Percentiles rank a stretch among this genome's conserved stretches.
phyloP scores from a whole-genome alignment of 2,113 vertebrate species.

The Hipposideros armiger region DNA sequence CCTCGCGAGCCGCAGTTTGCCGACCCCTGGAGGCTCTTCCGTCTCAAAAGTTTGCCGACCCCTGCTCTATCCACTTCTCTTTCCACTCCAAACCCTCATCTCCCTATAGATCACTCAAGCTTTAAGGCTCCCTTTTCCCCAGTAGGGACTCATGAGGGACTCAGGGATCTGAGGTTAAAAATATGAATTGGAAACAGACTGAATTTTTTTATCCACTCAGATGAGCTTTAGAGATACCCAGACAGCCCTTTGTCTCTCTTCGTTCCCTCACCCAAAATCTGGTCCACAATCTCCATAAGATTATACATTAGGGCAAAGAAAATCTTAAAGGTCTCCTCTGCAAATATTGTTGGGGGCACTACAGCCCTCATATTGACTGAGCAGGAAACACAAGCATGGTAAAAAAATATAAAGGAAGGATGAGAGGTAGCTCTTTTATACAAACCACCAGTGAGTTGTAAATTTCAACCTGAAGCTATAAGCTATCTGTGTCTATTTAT shows the following conservation, averaged over 20 bases:
- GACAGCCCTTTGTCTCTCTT: neutral
- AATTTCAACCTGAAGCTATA: constrained; percentile 34
- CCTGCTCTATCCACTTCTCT: neutral
- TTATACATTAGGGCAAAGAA: neutral
- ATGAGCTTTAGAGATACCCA: neutral
- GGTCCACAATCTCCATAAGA: neutral
- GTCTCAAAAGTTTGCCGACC: too few species aligned
- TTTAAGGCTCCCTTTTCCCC: neutral
- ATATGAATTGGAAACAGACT: neutral
- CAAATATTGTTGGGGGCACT: neutral
- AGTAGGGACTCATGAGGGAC: neutral
- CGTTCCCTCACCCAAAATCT: neutral
- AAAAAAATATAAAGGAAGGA: constrained; percentile 6
- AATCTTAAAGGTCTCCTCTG: neutral
- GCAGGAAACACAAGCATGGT: neutral
- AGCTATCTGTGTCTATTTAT: neutral
- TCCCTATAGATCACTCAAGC: neutral
- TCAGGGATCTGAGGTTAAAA: neutral
- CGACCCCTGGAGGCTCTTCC: too few species aligned
- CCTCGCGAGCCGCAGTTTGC: too few species aligned
- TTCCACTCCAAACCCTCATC: neutral
- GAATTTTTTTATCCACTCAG: neutral
- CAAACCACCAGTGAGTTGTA: neutral
- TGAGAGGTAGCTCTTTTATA: neutral
- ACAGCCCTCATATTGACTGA: neutral